Evolutionary conservation across 2,888 invertebrate species (phyloP), one percentile per base, ranked within the genome.

Genomic region (Punctoribates punctum): DNA sequence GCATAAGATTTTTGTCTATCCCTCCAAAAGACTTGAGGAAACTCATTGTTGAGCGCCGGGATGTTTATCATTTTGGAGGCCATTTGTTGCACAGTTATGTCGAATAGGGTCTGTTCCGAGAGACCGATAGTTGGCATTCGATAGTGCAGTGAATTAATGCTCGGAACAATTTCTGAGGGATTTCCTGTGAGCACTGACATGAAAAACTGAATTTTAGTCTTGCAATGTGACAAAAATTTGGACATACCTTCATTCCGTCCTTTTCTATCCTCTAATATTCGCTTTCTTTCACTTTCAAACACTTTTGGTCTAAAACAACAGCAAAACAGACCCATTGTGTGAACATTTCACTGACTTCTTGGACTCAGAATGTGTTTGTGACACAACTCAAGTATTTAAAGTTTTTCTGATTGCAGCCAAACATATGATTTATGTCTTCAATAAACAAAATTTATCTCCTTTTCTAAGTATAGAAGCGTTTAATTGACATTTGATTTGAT

Each of bases 271-370:
- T 34, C 65, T n/a, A 65, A 65, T n/a, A 65, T 65, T 34, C 20
- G 34, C 15, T 15, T 65, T 65, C 34, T 65, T 34, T 42, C 23
- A 23, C 11, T 70, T 42, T 38, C 42, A 42, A 29, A 62, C 11
- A 46, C 29, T 65, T 70, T 70, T n/a, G 70, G 38, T 70, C 46
- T 38, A 42, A 70, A 70, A 70, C 70, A 70, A 34, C 70, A 70
- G 38, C 70, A 70, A 70, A 70, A 34, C 34, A 70, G 23, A 70
- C 70, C 70, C 70, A 62, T 62, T 62, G 17, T 57, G 8, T 57
- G 57, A 25, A 57, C 25, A 57, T 57, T 57, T 57, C 51, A 51
- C 51, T 9, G 51, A 51, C 51, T n/a, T 51, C 17, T 51, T 51
- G 51, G 5, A 8, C n/a, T 51, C 51, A 51, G 20, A 17, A 17